These are phyloP conservation scores for Nemotelus nigrinus DNA, from an alignment of 2,888 invertebrate genomes.

Conservation along the genomic window DNA sequence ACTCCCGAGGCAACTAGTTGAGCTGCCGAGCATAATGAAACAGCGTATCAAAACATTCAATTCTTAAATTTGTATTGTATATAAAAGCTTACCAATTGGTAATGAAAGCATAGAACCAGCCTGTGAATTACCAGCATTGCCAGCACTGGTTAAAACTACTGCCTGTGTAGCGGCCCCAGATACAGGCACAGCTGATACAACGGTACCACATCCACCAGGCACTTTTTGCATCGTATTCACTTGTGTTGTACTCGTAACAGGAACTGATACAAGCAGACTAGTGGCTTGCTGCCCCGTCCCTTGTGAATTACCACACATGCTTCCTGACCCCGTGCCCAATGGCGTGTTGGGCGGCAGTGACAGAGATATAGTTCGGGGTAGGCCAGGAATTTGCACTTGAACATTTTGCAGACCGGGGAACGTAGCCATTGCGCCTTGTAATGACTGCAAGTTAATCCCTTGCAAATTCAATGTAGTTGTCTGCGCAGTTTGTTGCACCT, in stretches of 20 bases:
- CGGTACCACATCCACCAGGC: slow-evolving; percentile 65
- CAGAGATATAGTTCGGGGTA: slow-evolving; percentile 86
- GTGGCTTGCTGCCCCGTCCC: slow-evolving; percentile 60
- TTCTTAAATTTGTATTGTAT: slow-evolving; percentile 43
- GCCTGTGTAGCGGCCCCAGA: slow-evolving; percentile 62
- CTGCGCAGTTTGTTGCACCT: slow-evolving; percentile 58
- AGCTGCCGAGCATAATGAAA: slow-evolving; percentile 59
- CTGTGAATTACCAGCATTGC: slow-evolving; percentile 48
- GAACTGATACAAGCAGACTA: slow-evolving; percentile 76
- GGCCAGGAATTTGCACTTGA: slow-evolving; percentile 83
- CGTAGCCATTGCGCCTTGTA: slow-evolving; percentile 69
- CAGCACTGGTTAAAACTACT: slow-evolving; percentile 62
- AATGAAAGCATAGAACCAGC: slow-evolving; percentile 70
- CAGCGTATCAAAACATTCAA: background rate
- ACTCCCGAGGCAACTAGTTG: slow-evolving; percentile 74
- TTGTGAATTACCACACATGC: slow-evolving; percentile 51
- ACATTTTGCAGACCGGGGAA: slow-evolving; percentile 80
- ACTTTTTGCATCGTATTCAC: slow-evolving; percentile 57
- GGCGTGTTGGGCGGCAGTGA: slow-evolving; percentile 74
- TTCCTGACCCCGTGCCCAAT: slow-evolving; percentile 60
- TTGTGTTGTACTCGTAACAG: slow-evolving; percentile 65
- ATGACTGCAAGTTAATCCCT: slow-evolving; percentile 77
- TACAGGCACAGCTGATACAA: slow-evolving; percentile 65
- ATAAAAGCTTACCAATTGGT: slow-evolving; percentile 68
- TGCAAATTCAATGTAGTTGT: slow-evolving; percentile 70